These are phyloP conservation scores for Lasioglossum malachurum DNA, from an alignment of 2,888 invertebrate genomes.

Conservation along the genomic window DNA sequence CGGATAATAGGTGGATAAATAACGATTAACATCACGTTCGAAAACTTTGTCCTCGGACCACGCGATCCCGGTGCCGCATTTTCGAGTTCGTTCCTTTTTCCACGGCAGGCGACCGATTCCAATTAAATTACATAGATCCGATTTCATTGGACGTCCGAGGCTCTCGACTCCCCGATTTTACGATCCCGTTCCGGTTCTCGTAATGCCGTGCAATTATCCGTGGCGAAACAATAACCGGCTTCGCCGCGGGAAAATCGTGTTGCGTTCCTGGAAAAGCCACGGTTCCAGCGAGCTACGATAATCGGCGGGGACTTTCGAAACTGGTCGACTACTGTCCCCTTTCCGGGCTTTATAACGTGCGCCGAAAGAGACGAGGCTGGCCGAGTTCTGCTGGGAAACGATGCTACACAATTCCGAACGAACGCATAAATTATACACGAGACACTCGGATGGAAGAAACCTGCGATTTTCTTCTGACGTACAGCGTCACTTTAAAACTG, in stretches of 20 bases:
- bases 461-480: not conserved
- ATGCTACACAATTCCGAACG: not conserved
- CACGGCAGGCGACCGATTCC: not conserved
- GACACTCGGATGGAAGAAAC: slow-evolving; percentile 16
- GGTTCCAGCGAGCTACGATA: not conserved
- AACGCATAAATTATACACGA: slow-evolving; percentile 53
- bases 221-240: not conserved
- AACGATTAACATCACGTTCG: not conserved
- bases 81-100: not conserved
- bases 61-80: not conserved
- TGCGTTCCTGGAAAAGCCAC: not conserved
- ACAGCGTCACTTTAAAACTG: not conserved
- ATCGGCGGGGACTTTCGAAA: not conserved
- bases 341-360: slow-evolving; percentile 30
- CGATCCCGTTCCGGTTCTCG: not conserved
- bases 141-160: not conserved
- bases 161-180: not conserved
- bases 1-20: not conserved
- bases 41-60: not conserved
- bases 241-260: not conserved
- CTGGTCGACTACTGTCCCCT: not conserved
- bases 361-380: slow-evolving; percentile 28
- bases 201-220: not conserved
- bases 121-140: slow-evolving; percentile 11
- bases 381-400: slow-evolving; percentile 11